These are phyloP conservation scores for Chloebia gouldiae DNA, from an alignment of 2,113 vertebrate genomes.

Conservation along the genomic window DNA sequence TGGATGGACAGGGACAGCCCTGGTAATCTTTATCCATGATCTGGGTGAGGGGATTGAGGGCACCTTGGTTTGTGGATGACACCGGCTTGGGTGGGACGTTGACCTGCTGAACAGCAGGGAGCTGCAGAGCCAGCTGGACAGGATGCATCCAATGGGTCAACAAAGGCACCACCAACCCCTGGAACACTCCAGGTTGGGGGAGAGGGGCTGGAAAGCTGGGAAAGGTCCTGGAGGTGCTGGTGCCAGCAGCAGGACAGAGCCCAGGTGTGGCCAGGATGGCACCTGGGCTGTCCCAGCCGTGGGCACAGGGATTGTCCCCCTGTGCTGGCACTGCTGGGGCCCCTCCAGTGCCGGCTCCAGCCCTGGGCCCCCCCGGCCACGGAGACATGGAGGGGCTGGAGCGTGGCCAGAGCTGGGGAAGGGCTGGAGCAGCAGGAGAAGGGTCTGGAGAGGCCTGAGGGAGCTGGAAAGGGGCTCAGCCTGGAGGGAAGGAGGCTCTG, in stretches of 20 bases:
- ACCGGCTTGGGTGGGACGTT: background rate
- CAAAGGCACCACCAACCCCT: background rate
- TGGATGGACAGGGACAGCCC: background rate
- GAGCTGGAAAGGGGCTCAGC: no score
- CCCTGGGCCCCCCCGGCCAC: background rate
- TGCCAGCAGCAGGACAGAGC: background rate
- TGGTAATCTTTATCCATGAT: no score
- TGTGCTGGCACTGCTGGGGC: background rate
- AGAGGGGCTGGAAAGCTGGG: background rate
- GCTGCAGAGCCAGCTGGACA: background rate
- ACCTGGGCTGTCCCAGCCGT: background rate
- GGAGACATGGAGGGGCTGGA: background rate
- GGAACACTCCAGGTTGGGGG: background rate
- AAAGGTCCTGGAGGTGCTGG: background rate
- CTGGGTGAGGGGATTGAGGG: rapidly evolving
- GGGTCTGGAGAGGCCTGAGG: no score
- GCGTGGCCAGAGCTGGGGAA: background rate
- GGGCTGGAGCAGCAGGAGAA: no score
- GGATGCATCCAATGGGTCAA: background rate
- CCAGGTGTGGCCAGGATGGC: background rate
- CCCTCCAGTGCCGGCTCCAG: background rate
- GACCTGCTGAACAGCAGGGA: background rate
- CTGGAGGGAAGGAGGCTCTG: no score
- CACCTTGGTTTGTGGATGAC: background rate
- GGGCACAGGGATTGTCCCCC: background rate